These are phyloP conservation scores for Pollenia angustigena DNA, from an alignment of 2,888 invertebrate species.

Conservation along the genomic window DNA sequence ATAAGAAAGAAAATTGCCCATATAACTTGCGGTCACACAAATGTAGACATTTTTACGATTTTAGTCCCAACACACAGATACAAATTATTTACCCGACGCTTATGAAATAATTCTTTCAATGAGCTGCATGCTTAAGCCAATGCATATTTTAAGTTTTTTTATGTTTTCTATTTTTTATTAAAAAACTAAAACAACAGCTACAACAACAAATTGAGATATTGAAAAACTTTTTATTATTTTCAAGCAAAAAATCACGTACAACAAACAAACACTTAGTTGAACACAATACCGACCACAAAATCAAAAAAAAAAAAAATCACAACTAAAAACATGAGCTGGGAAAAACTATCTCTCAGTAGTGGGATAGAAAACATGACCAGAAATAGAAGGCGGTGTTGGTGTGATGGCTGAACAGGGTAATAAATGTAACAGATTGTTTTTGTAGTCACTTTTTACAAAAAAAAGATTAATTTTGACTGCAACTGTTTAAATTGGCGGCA, in stretches of 20 bases:
- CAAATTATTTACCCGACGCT: not conserved
- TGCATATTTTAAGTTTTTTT: not conserved
- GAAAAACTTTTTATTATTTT: constrained; percentile 27
- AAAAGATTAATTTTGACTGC: not conserved
- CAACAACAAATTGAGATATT: constrained; percentile 2
- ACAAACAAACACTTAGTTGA: not conserved
- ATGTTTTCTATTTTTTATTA: constrained; percentile 10
- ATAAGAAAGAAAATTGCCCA: no score
- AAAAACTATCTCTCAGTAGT: not conserved
- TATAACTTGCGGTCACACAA: no score
- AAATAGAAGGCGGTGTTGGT: not conserved
- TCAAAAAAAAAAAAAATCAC: not conserved
- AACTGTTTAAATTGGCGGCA: constrained; percentile 45
- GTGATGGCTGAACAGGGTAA: not conserved
- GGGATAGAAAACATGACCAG: not conserved
- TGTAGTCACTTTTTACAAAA: not conserved
- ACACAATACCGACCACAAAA: constrained; percentile 1
- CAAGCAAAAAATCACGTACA: constrained; percentile 21
- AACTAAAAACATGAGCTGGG: constrained; percentile 1
- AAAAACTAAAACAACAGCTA: not conserved
- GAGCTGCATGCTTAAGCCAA: constrained; percentile 4
- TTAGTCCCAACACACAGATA: no score
- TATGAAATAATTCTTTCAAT: constrained; percentile 10
- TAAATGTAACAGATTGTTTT: not conserved
- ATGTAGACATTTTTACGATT: no score